Conservation (phyloP, 2,797 vertebrate genomes). For the Furcifer pardalis region DNA sequence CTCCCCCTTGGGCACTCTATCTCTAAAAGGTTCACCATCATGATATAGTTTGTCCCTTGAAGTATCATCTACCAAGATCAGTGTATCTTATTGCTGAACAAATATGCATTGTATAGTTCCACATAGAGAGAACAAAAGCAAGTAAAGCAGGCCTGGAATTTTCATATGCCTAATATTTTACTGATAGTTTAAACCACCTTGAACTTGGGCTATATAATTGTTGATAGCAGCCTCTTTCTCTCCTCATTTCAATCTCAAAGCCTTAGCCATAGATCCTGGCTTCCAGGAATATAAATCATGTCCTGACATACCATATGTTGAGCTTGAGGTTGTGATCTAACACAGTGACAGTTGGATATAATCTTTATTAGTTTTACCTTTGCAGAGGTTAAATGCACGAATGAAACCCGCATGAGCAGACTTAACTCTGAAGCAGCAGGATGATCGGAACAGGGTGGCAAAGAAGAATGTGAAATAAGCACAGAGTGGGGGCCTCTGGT, state of each 20-base stretch:
- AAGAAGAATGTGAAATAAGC: conserved; percentile 54
- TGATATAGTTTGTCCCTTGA: neutral
- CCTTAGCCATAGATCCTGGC: conserved; percentile 50
- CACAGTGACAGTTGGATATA: conserved; percentile 70
- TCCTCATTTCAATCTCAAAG: conserved; percentile 44
- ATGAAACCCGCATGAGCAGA: conserved; percentile 67
- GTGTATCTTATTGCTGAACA: neutral
- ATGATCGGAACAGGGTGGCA: conserved; percentile 64
- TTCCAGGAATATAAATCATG: conserved; percentile 51
- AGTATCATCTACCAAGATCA: neutral
- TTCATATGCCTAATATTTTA: conserved; percentile 43
- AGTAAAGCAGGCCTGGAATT: conserved; percentile 38
- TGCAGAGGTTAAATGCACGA: conserved; percentile 68
- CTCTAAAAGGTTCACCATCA: too few relatives aligned
- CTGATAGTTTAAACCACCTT: conserved; percentile 17
- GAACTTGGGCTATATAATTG: conserved; percentile 48
- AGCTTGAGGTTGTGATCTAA: conserved; percentile 65
- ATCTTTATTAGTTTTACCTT: conserved; percentile 69
- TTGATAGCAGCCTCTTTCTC: conserved; percentile 52
- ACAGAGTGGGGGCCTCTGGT: conserved; percentile 52
- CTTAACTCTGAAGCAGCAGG: conserved; percentile 60
- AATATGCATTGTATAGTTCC: neutral
- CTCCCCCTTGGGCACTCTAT: too few relatives aligned
- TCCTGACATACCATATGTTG: conserved; percentile 50
- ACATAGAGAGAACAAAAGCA: neutral